A percentile compares a stretch with the other conserved stretches of the same genome.
These are phyloP conservation scores for Leptosomus discolor DNA, from an alignment of 2,113 vertebrate genomes.

Conservation along the genomic window DNA sequence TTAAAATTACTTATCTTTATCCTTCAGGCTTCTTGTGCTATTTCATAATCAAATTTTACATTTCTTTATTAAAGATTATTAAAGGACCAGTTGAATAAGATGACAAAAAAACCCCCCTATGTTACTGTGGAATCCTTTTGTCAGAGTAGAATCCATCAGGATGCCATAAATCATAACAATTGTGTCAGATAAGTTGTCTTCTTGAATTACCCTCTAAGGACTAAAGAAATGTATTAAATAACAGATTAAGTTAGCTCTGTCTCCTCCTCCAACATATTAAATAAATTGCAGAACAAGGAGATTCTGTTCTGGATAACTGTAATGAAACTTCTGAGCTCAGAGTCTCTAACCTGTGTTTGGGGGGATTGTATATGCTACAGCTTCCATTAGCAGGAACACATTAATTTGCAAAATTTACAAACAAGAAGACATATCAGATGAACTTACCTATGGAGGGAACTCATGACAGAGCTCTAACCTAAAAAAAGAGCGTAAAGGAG, in stretches of 20 bases:
- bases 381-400: background rate
- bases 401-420: background rate
- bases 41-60: background rate
- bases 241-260: background rate
- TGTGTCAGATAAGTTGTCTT: background rate
- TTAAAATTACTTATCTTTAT: background rate
- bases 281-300: background rate
- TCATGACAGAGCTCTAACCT: background rate
- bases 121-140: background rate
- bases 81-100: background rate
- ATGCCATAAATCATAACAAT: background rate
- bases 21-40: background rate
- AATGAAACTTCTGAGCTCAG: background rate
- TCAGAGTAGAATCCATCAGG: background rate
- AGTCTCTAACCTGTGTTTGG: background rate
- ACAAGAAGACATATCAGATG: background rate
- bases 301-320: background rate
- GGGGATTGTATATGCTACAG: background rate
- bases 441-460: background rate
- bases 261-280: background rate
- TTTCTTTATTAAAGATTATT: background rate
- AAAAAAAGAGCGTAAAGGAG: background rate
- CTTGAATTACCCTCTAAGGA: background rate
- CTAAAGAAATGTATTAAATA: background rate
- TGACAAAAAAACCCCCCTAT: background rate